These are phyloP conservation scores for Ornithoptera priamus DNA, from an alignment of 2,888 invertebrate species.

Conservation along the genomic window DNA sequence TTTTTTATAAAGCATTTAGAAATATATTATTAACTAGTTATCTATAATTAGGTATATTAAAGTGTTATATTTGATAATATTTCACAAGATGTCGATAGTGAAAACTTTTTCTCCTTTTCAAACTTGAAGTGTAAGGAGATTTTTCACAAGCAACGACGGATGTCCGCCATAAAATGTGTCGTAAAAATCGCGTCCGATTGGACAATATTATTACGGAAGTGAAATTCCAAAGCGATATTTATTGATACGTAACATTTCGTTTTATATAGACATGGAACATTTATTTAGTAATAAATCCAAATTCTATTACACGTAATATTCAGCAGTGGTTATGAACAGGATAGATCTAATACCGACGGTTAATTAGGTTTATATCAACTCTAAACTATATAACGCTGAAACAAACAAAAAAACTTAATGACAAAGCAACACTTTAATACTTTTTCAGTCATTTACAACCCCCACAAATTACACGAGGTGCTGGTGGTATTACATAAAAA, in stretches of 20 bases:
- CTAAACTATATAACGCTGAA: neutral
- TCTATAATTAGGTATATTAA: too few species aligned
- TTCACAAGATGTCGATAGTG: neutral
- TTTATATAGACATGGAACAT: neutral
- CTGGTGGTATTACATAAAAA: neutral
- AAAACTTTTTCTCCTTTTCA: neutral
- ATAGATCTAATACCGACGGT: too few species aligned
- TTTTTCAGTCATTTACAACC: neutral
- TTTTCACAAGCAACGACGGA: conserved; percentile 13
- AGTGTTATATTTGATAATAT: too few species aligned
- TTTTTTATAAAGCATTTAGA: too few species aligned
- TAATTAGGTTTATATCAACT: too few species aligned
- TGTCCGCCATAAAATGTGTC: conserved; percentile 37
- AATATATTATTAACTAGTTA: too few species aligned
- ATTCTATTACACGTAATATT: too few species aligned
- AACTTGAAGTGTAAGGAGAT: conserved; percentile 10
- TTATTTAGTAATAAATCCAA: neutral
- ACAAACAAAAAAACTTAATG: neutral
- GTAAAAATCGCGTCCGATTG: conserved; percentile 34
- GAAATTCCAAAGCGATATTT: conserved; percentile 11
- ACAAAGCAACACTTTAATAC: neutral
- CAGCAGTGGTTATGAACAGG: too few species aligned
- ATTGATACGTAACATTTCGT: conserved; percentile 12
- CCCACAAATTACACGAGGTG: neutral
- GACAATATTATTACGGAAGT: conserved; percentile 16